Percentiles rank a stretch among this genome's conserved stretches.
These are phyloP conservation scores for Mystacornis crossleyi DNA, from an alignment of 2,113 vertebrate genomes.

Conservation along the genomic window DNA sequence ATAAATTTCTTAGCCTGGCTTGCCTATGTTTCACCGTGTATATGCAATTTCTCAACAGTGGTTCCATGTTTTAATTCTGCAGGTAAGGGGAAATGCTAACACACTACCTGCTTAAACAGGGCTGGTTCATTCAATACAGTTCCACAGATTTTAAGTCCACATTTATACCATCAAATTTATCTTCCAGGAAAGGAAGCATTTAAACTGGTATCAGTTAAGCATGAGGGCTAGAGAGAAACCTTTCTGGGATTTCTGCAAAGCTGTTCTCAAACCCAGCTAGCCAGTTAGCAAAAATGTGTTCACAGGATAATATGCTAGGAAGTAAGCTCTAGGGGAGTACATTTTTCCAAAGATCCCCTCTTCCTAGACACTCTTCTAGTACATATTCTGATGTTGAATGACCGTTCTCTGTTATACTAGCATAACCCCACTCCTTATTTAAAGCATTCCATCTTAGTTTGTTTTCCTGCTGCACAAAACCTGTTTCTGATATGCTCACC, in stretches of 20 bases:
- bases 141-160: neutral
- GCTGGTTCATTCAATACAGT: neutral
- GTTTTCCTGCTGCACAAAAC: neutral
- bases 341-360: neutral
- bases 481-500: slow-evolving; percentile 34
- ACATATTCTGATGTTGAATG: neutral
- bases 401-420: neutral
- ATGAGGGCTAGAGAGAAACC: neutral
- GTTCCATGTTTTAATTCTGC: neutral
- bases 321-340: neutral
- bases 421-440: neutral
- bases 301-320: neutral
- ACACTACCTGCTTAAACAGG: neutral
- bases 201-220: neutral
- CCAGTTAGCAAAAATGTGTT: neutral
- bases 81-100: neutral
- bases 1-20: neutral
- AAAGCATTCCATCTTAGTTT: neutral
- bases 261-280: neutral
- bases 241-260: neutral
- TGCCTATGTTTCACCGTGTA: neutral
- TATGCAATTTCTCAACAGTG: neutral
- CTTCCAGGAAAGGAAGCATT: neutral
- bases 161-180: neutral
- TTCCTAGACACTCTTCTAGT: neutral